phyloP scores from a whole-genome alignment of 2,797 vertebrate genomes.

The Danio albolineatus region DNA sequence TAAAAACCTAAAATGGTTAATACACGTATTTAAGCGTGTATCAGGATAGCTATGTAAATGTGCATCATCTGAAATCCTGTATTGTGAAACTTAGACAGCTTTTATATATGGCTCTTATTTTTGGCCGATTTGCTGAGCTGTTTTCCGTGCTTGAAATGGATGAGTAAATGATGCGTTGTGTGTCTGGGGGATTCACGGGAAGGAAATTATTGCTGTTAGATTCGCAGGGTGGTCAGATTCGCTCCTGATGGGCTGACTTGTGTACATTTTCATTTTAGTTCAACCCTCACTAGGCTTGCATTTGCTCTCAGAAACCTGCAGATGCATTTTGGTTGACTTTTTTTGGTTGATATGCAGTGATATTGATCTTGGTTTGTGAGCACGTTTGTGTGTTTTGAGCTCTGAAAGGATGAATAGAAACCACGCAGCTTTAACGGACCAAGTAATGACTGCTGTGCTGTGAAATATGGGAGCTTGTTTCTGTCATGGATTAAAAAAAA shows the following conservation, averaged over 20 bases:
- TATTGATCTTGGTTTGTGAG: neutral
- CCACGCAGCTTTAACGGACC: neutral
- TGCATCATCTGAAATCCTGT: neutral
- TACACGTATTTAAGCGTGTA: no score
- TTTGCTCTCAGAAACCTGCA: slow-evolving; percentile 7
- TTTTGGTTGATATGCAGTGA: neutral
- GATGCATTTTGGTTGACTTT: slow-evolving; percentile 1
- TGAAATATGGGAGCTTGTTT: neutral
- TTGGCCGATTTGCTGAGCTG: neutral
- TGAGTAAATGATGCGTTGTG: neutral
- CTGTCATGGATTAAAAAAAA: no score
- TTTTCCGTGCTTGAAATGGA: neutral
- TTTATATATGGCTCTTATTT: neutral
- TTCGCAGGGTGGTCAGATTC: neutral
- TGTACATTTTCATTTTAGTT: slow-evolving; percentile 3
- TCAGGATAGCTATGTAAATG: neutral
- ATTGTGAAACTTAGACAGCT: neutral
- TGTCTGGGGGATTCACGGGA: slow-evolving; percentile 6
- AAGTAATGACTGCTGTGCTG: slow-evolving; percentile 13
- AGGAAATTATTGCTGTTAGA: slow-evolving; percentile 23
- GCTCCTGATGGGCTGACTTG: neutral
- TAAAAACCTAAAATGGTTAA: no score
- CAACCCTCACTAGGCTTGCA: neutral
- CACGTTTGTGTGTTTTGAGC: neutral
- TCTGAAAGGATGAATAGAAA: neutral